These are phyloP conservation scores for Lates japonicus DNA, from an alignment of 2,797 vertebrate species.

Conservation along the genomic window DNA sequence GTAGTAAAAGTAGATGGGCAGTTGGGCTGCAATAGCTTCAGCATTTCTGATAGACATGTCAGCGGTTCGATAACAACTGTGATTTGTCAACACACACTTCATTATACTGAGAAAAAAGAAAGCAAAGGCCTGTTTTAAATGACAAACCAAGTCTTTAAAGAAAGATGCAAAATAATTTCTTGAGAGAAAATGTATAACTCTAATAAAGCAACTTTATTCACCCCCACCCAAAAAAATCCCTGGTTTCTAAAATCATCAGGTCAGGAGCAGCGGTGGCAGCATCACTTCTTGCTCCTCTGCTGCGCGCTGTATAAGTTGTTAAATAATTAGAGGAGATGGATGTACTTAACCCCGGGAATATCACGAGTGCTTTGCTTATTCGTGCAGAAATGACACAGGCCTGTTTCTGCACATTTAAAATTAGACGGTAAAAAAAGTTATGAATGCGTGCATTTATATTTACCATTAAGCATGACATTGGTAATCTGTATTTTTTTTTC, in stretches of 20 bases:
- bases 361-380: constrained; percentile 59
- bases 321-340: constrained; percentile 68
- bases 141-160: neutral
- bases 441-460: constrained; percentile 31
- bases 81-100: constrained; percentile 31
- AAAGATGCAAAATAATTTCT: neutral
- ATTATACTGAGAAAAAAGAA: neutral
- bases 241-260: neutral
- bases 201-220: neutral
- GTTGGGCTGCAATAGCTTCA: constrained; percentile 49
- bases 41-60: constrained; percentile 56
- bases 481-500: neutral
- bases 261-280: constrained; percentile 40
- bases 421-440: constrained; percentile 14
- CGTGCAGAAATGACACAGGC: constrained; percentile 56
- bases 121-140: neutral
- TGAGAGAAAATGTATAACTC: neutral
- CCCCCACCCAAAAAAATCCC: neutral
- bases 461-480: constrained; percentile 17
- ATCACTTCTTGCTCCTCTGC: constrained; percentile 37
- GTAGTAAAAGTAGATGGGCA: constrained; percentile 68
- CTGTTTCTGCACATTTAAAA: constrained; percentile 44
- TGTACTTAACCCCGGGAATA: constrained; percentile 59
- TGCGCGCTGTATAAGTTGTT: constrained; percentile 61
- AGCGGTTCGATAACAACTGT: constrained; percentile 43